These are phyloP conservation scores for Gymnorhina tibicen DNA, from an alignment of 2,113 vertebrate genomes.

Conservation along the genomic window DNA sequence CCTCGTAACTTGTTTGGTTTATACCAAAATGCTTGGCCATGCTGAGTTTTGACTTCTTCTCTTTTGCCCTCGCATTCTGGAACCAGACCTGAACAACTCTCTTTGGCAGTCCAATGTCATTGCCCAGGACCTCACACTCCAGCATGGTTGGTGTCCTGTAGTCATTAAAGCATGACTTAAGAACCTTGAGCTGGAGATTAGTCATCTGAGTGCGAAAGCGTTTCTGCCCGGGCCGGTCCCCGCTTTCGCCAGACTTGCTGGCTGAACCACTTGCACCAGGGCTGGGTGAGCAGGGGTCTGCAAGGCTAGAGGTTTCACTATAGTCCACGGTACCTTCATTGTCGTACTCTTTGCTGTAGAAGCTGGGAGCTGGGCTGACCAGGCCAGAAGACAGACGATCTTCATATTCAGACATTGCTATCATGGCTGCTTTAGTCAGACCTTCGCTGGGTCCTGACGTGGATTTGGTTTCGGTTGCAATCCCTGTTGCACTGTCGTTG, in stretches of 20 bases:
- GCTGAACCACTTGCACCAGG: constrained; percentile 88
- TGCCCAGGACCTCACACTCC: constrained; percentile 98
- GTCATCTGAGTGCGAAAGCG: constrained; percentile 99
- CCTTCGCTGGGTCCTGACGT: constrained; percentile 83
- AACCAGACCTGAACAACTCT: constrained; percentile 99
- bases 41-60: constrained; percentile 98
- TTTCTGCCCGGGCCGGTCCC: constrained; percentile 96
- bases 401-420: constrained; percentile 89
- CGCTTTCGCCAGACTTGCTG: constrained; percentile 87
- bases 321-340: constrained; percentile 97
- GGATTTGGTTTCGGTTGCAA: constrained; percentile 84
- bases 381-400: constrained; percentile 95
- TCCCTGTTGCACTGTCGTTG: constrained; percentile 87
- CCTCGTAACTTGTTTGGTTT: constrained; percentile 97
- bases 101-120: constrained; percentile 99
- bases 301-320: constrained; percentile 96
- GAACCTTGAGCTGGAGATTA: constrained; percentile 96
- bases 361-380: constrained; percentile 96
- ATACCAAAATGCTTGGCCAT: constrained; percentile 99
- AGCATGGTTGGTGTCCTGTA: constrained; percentile 99
- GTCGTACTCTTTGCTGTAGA: constrained; percentile 93
- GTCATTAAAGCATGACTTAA: constrained; percentile 98
- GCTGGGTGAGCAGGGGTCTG: constrained; percentile 95
- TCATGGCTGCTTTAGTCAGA: constrained; percentile 87
- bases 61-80: constrained; percentile 98